phyloP scores from a whole-genome alignment of 2,888 invertebrate species.

The Halictus quadricinctus region DNA sequence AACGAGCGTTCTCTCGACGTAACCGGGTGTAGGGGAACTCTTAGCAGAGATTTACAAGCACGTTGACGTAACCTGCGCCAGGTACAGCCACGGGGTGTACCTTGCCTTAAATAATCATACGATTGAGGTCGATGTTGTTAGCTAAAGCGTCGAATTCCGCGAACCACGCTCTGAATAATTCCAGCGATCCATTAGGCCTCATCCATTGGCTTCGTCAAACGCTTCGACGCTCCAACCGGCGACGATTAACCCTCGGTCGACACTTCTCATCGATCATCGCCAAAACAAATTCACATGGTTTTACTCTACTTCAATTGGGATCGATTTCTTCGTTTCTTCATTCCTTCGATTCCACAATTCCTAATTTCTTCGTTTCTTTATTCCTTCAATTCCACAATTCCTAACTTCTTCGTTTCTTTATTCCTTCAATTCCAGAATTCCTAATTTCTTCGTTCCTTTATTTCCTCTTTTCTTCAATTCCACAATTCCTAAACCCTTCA shows the following conservation, averaged over 20 bases:
- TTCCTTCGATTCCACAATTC: not conserved
- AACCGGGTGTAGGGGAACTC: constrained; percentile 17
- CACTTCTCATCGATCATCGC: not conserved
- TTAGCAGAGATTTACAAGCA: constrained; percentile 38
- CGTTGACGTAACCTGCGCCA: constrained; percentile 34
- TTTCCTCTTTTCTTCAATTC: too few relatives aligned
- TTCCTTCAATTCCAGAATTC: too few relatives aligned
- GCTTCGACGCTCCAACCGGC: not conserved
- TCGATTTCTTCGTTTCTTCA: not conserved
- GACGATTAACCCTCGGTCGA: not conserved
- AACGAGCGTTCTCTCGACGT: constrained; percentile 29
- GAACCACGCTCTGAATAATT: constrained; percentile 48
- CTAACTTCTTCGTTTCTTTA: too few relatives aligned
- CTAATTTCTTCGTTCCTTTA: too few relatives aligned
- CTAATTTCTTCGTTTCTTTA: not conserved
- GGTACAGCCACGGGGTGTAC: constrained; percentile 27
- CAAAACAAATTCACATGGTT: not conserved
- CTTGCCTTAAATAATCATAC: constrained; percentile 46
- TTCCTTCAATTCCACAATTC: too few relatives aligned
- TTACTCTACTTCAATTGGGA: too few relatives aligned
- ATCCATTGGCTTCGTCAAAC: constrained; percentile 10
- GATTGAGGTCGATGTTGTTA: constrained; percentile 33
- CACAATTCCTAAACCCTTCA: too few relatives aligned
- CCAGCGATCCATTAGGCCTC: constrained; percentile 37
- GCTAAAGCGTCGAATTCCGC: constrained; percentile 31